Evolutionary conservation across 2,888 invertebrate species (phyloP), one percentile per base, ranked within the genome.

Genomic region (Quadroppia sp.): DNA sequence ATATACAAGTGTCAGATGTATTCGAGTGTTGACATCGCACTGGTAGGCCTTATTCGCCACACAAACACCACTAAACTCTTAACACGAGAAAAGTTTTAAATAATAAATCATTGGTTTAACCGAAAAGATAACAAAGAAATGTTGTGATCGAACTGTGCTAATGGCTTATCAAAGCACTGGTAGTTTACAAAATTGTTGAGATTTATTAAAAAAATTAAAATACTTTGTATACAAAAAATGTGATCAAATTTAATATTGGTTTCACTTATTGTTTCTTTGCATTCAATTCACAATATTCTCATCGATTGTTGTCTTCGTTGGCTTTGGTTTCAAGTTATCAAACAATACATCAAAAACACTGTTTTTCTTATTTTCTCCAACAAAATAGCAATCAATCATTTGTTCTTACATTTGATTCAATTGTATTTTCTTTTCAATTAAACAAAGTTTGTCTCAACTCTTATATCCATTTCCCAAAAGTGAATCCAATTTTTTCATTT

Each of bases 91-190:
- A 56, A 23, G 11, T 56, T 56, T 45, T 45, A 23, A 56, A 56
- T 56, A 56, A 56, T 56, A 56, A 56, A 56, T 56, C 56, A 56
- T 56, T 28, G 56, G 28, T 28, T 56, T 56, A 56, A 23, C 56
- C 23, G 56, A 56, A 56, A 28, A 45, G 45, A 56, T 56, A 56
- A 23, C 15, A 9, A 7, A 9, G 36, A 23, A 56, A 23, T n/a
- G 11, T 2, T 25, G 56, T 56, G 56, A 56, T 56, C n/a, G 56
- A 56, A n/a, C 11, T 11, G 13, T 15, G 45, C 36, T 7, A 45
- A 45, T 45, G 45, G 45, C 15, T 45, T 45, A 23, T 23, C 23
- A 3, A 2, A 56, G n/a, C 28, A 28, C 28, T 23, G 56, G 28
- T 36, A 36, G 36, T n/a, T n/a, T n/a, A n/a, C n/a, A n/a, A n/a